Conservation (phyloP, 2,888 invertebrate genomes). For the Hyles lineata region DNA sequence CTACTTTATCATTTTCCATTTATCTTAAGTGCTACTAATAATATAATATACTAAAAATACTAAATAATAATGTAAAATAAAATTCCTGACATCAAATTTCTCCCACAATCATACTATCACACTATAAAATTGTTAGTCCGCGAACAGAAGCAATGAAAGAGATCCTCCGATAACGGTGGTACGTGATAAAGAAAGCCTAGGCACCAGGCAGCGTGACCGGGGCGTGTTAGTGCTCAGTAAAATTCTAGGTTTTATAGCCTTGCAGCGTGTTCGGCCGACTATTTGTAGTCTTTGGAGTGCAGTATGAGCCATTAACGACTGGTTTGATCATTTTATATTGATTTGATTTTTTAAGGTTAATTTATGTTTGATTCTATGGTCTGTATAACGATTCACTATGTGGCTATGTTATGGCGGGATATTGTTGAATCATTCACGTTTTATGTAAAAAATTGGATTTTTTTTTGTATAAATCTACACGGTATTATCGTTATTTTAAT, state of each 20-base stretch:
- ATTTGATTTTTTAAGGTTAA: not conserved
- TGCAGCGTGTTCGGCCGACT: not conserved
- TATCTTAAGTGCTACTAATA: no score
- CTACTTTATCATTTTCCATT: no score
- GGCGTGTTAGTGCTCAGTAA: slow-evolving; percentile 58
- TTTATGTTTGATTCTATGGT: no score
- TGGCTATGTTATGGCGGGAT: no score
- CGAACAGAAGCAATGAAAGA: not conserved
- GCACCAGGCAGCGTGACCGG: not conserved
- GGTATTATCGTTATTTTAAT: no score
- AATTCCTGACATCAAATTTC: not conserved
- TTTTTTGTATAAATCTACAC: no score
- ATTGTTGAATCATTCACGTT: no score
- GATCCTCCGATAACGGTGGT: not conserved
- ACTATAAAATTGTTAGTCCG: not conserved
- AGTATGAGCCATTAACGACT: not conserved
- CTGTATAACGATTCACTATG: no score
- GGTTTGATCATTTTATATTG: not conserved
- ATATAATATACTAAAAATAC: no score
- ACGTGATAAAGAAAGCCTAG: slow-evolving; percentile 12
- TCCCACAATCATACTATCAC: not conserved
- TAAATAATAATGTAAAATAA: no score
- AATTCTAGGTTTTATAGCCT: slow-evolving; percentile 51
- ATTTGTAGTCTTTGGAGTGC: slow-evolving; percentile 4
- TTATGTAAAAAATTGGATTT: not conserved